A percentile compares a stretch with the other conserved stretches of the same genome.
Evolutionary conservation across 2,888 invertebrate genomes (phyloP).

Genomic region (Eristalis pertinax): DNA sequence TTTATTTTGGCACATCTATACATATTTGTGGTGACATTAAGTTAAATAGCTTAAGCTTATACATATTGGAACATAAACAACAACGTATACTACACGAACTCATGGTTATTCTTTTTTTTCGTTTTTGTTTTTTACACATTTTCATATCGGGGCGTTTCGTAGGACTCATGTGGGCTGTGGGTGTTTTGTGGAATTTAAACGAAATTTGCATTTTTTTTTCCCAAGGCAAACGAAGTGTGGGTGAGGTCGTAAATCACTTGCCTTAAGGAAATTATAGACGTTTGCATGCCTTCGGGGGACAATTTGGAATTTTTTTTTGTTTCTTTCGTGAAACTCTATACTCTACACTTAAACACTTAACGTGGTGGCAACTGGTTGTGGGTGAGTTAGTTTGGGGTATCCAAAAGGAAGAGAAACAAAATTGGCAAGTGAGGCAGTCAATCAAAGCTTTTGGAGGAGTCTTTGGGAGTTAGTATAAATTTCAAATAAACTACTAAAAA

Average conservation of each 20-base stretch:
- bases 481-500: no score
- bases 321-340: background rate
- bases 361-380: background rate
- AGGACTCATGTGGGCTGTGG: background rate
- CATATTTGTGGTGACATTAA: slow-evolving; percentile 21
- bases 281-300: background rate
- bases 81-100: slow-evolving; percentile 17
- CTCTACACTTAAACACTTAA: background rate
- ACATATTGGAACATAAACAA: slow-evolving; percentile 6
- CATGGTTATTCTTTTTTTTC: background rate
- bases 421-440: background rate
- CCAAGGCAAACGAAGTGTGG: background rate
- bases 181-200: background rate
- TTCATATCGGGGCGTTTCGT: background rate
- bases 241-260: background rate
- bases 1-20: slow-evolving; percentile 69
- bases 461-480: no score
- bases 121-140: background rate
- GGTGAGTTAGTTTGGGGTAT: background rate
- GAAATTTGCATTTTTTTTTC: background rate
- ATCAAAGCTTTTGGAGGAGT: no score
- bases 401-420: background rate
- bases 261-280: background rate
- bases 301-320: background rate
- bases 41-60: background rate